Base-by-base conservation (phyloP, 2,888 invertebrate genomes). In the Noctua janthina region DNA sequence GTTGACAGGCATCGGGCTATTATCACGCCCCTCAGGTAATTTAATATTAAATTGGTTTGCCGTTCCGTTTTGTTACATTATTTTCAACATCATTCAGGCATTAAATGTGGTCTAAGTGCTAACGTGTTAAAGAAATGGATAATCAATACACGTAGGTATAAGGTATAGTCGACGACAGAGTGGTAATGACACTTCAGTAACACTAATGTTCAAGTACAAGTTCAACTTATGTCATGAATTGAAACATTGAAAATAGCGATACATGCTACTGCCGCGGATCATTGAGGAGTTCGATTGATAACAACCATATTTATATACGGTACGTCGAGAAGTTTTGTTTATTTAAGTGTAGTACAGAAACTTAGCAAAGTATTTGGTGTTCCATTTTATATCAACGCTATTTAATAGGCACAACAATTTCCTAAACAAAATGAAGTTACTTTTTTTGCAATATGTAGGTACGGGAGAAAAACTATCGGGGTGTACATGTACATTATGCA, bases 1-100 rank as follows among this genome's bases (percentile, higher is more conserved):
- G 97, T 99, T 78, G 99, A 99, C 95, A 97, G 99, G 46, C 99
- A 99, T 94, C 97, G 98, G 69, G 98, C 98, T 5, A 98, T 98
- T 85, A 97, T 98, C 80, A 98, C 98, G 87, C 98, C 98, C 39
- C 95, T 98, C 85, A 98, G 98, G 98, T 98, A 95, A 96, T 62
- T 43, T 95, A 74, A 82, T 74, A 46, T 66, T 66, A 54, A 54
- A 7, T 13, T 74, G 39, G 64, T 74, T n/a, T 35, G 23, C 7
- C 54, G 54, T 68, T n/a, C 39, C 15, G 29, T 66, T 82, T 46
- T 29, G 29, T 17, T 6, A 23, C 11, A 59, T 74, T 56, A 56
- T 23, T 82, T 29, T 51, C 15, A 39, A 67, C 17, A 56, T 17
- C 1, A 29, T 49, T 81, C 29, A 29, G 8, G 5, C 20, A 43